phyloP scores from a whole-genome alignment of 2,797 vertebrate species.

The Squalus acanthias region DNA sequence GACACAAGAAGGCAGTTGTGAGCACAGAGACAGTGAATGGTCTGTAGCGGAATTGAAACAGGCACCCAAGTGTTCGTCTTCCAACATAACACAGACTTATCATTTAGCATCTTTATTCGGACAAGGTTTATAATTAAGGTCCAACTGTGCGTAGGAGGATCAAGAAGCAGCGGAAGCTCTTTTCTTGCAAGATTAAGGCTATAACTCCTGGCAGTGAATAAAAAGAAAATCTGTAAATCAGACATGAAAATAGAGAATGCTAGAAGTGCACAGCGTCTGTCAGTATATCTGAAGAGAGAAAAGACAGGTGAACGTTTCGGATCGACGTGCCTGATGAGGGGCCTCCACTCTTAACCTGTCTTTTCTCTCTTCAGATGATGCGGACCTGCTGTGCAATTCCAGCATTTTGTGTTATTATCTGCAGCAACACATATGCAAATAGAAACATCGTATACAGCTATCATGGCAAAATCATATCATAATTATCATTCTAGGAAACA shows the following conservation, averaged over 20 bases:
- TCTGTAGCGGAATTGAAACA: slow-evolving; percentile 21
- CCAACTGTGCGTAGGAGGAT: not conserved
- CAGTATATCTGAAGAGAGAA: not conserved
- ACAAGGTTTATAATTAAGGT: slow-evolving; percentile 24
- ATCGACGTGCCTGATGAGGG: not conserved
- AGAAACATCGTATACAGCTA: not conserved
- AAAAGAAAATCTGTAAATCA: not conserved
- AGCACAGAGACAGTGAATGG: not conserved
- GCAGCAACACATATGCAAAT: not conserved
- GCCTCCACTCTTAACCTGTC: not conserved
- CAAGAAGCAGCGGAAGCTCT: not conserved
- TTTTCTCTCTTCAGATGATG: not conserved
- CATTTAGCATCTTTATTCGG: slow-evolving; percentile 16
- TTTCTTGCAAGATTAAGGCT: slow-evolving; percentile 9
- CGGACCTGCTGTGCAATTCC: not conserved
- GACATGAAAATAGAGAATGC: not conserved
- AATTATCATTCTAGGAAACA: not conserved
- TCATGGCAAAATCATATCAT: not conserved
- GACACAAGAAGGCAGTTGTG: slow-evolving; percentile 4
- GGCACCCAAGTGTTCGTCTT: slow-evolving; percentile 4
- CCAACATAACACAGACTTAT: slow-evolving; percentile 14
- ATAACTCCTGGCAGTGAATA: not conserved
- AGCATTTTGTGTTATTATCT: not conserved
- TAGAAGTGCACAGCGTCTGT: not conserved
- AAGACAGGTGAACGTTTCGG: not conserved